Base-by-base conservation (phyloP, 2,113 vertebrate genomes). In the Pionites leucogaster region DNA sequence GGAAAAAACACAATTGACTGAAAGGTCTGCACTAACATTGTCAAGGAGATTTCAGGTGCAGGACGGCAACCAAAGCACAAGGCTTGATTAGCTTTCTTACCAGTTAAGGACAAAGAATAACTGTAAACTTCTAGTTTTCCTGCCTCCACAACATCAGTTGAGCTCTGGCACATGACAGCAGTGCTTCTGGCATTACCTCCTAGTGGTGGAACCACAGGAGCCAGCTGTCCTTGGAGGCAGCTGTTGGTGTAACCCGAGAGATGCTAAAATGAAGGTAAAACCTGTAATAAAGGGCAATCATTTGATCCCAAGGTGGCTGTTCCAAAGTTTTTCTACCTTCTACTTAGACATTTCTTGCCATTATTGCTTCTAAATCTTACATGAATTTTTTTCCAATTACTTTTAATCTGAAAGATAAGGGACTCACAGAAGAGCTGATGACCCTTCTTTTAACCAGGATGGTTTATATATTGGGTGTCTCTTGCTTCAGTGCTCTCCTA, bases 131-230 rank as follows among this genome's bases (percentile, higher is more conserved):
- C 15, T 25, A 10, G 2, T 8, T 71, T 52, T 72, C 31, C 52
- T 78, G 13, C 8, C 31, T 44, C 8, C 1, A 1, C 16, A 14
- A 2, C 13, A 13, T 8, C 19, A 14, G 27, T 11, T 1, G 52
- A 49, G 47, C 28, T 37, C 27, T 0, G 7, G 46, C 1, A 6
- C 1, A 13, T 2, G 13, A 24, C 15, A 2, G 27, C 5, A 0
- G 25, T 7, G 37, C 20, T 17, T 8, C 31, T 12, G 33, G 5
- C 16, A 35, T 31, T 5, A 31, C 46, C 15, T 29, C 33, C 35
- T 15, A 37, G 20, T 15, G 2, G 39, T 7, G 65, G 25, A 28
- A 19, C 22, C 27, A 7, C 7, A 6, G 22, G 46, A 23, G 29
- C 10, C 5, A 14, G 2, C 14, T 2, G 3, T 25, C 29, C 35